phyloP scores from a whole-genome alignment of 2,888 invertebrate species.

The Ceraclea dissimilis region DNA sequence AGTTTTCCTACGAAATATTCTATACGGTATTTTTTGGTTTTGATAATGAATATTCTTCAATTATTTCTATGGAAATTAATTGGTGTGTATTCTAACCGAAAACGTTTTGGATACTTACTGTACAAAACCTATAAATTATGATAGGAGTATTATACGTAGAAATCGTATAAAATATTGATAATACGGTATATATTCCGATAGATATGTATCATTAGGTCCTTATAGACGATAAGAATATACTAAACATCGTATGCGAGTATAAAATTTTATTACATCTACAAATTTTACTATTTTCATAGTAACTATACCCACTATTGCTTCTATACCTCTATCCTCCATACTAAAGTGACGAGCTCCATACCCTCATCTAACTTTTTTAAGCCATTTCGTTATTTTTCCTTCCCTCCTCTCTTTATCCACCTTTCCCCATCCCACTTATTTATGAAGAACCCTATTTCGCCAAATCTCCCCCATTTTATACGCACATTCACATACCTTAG shows the following conservation, averaged over 20 bases:
- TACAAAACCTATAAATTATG: too few species aligned
- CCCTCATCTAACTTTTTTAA: constrained; percentile 4
- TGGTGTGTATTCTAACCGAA: too few species aligned
- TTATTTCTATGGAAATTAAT: too few species aligned
- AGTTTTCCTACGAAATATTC: too few species aligned
- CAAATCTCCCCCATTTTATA: constrained; percentile 4
- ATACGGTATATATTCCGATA: too few species aligned
- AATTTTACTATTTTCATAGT: constrained; percentile 2
- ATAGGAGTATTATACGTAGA: too few species aligned
- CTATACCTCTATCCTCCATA: not conserved
- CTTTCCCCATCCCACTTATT: constrained; percentile 21
- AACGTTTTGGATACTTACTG: too few species aligned
- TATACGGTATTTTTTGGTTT: too few species aligned
- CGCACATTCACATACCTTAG: constrained; percentile 3
- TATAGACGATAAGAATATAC: not conserved
- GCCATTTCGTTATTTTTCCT: constrained; percentile 26
- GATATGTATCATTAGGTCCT: too few species aligned
- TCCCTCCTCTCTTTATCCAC: constrained; percentile 2
- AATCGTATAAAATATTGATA: too few species aligned
- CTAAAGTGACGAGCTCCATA: constrained; percentile 1
- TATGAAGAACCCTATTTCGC: constrained; percentile 19
- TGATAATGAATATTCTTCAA: too few species aligned
- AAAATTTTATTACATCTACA: constrained; percentile 1
- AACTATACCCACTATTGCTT: not conserved
- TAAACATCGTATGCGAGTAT: not conserved